Base-by-base conservation (phyloP, 2,888 invertebrate genomes). In the Orchestes rusci region DNA sequence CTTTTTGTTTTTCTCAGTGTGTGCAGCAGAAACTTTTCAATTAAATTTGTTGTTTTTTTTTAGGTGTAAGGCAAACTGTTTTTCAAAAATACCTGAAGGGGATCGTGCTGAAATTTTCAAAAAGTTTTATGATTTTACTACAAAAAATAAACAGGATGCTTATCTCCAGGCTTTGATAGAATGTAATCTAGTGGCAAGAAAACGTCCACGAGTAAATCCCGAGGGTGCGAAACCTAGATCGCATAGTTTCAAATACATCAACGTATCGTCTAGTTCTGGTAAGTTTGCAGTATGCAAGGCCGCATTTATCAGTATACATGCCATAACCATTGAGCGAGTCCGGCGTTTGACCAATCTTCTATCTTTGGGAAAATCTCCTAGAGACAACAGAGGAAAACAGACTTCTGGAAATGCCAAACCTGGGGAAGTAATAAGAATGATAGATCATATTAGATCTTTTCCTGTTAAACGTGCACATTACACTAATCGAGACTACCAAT, bases 291-390 rank as follows among this genome's bases (percentile, higher is more conserved):
- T 23, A 5, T 23, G 23, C 23, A 23, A 23, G 10, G 10, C 23
- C 23, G 10, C 23, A 7, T 23, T 23, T 23, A 5, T 23, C 10
- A 23, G 23, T 23, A 23, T 10, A 5, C 23, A 23, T 23, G 23
- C 7, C 23, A 5, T 5, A 7, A 23, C 23, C 5, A 10, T 23
- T 7, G 23, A 23, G 7, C 23, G 23, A 7, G 23, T 23, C 10
- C 23, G 23, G 10, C 23, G 23, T 10, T 7, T 23, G 23, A 10
- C 23, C 10, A 7, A 23, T 23, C 10, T 23, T n/a, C 5, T 23
- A 7, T 23, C 5, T 7, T 23, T 23, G 23, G 23, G 23, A 23
- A 31, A 35, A 29, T 45, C 32, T 16, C 32, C 32, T 7, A 32
- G 4, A 13, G 30, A 5, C 12, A 30, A 13, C 4, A 8, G 30